Percentiles rank a stretch among this genome's conserved stretches.
Evolutionary conservation across 2,888 invertebrate species (phyloP).

Genomic region (Mimumesa dahlbomi): DNA sequence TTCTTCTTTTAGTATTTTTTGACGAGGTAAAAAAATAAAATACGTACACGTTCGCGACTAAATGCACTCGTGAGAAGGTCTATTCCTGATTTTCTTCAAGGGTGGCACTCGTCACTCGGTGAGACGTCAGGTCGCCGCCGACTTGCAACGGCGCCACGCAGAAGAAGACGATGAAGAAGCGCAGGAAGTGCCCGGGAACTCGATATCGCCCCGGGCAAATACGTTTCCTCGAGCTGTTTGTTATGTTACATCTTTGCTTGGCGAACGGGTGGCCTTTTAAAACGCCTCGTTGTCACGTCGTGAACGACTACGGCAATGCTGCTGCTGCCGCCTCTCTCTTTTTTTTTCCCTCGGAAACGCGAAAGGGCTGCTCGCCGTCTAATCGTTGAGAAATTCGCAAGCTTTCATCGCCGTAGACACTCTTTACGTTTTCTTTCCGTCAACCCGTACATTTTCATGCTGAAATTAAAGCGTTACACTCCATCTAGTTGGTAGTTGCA

Average conservation of each 20-base stretch:
- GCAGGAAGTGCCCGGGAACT: constrained; percentile 74
- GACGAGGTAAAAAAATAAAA: constrained; percentile 11
- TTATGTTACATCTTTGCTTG: constrained; percentile 70
- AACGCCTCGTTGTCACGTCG: constrained; percentile 60
- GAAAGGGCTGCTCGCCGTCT: constrained; percentile 18
- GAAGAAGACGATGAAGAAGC: constrained; percentile 53
- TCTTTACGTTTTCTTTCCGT: not conserved
- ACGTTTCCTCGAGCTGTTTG: constrained; percentile 69
- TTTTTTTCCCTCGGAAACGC: constrained; percentile 14
- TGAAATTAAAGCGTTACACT: not conserved
- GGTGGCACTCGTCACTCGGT: constrained; percentile 70
- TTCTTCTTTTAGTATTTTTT: too few relatives aligned
- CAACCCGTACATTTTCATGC: not conserved
- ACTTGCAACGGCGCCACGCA: constrained; percentile 65
- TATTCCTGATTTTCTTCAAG: constrained; percentile 68
- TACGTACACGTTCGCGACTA: constrained; percentile 53
- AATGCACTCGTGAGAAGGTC: constrained; percentile 68
- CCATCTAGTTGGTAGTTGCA: not conserved
- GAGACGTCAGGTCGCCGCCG: constrained; percentile 63
- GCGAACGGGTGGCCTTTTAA: constrained; percentile 68
- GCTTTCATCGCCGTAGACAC: too few relatives aligned
- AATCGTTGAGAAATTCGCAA: constrained; percentile 31
- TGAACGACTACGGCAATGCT: constrained; percentile 7
- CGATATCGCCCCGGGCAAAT: constrained; percentile 71
- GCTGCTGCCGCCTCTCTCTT: not conserved